phyloP scores from a whole-genome alignment of 2,113 vertebrate species.

The Megaceryle maxima region DNA sequence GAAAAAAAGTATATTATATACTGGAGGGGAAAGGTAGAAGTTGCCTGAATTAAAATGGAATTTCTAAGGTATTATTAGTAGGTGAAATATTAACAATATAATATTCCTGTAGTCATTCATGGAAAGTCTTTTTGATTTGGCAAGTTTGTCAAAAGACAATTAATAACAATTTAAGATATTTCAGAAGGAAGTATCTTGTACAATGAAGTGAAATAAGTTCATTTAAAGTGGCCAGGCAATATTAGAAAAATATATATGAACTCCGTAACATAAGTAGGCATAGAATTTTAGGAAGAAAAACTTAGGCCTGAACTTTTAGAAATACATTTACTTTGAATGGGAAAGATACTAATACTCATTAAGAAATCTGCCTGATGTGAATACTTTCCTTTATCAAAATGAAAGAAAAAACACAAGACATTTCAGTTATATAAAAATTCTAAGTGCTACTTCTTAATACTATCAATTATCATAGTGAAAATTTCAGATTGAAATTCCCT shows the following conservation, averaged over 20 bases:
- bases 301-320: background rate
- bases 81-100: background rate
- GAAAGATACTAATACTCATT: background rate
- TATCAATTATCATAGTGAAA: background rate
- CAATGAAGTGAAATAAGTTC: background rate
- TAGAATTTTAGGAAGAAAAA: background rate
- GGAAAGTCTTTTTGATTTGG: background rate
- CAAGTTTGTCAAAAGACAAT: background rate
- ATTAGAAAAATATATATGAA: background rate
- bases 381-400: background rate
- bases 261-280: rapidly evolving
- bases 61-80: background rate
- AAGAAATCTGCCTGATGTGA: background rate
- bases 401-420: background rate
- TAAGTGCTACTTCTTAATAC: background rate
- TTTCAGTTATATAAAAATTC: background rate
- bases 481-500: background rate
- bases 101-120: background rate
- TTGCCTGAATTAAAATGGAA: background rate
- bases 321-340: background rate
- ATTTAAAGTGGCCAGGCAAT: background rate
- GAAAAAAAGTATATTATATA: background rate
- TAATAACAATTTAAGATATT: background rate
- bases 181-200: background rate
- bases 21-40: background rate